Evolutionary conservation across 1,140 invertebrate species (phyloP), one percentile per base, ranked within the genome.

Genomic region (Pseudomyrmex concolor): DNA sequence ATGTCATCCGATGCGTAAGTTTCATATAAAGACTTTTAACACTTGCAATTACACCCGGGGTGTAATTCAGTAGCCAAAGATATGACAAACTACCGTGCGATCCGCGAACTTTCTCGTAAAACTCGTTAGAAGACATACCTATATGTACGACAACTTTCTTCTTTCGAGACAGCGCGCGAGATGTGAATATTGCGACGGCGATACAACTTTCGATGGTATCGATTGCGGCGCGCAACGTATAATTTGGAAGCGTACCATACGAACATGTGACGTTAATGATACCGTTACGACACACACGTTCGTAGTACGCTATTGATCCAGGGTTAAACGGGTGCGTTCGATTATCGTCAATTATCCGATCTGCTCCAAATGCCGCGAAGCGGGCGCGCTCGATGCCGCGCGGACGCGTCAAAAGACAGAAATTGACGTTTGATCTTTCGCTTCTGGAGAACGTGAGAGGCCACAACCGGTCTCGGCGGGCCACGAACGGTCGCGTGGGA

Each of bases 401-500:
- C 55, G 55, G 71, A 83, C 64, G 64, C 64, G 48, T 45, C 43
- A 73, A 17, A 68, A 19, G 68, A 83, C 84, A 60, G 67, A 86
- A 83, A 67, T 78, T 59, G 72, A 72, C 55, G 66, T 43, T 72
- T 62, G 67, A 87, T 87, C 80, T 86, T 86, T 87, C 85, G 63
- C 72, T 86, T 67, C 34, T 57, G 22, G n/a, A 22, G 54, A 85
- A 78, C 72, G 86, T 86, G 84, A 87, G 86, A 84, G 86, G 67
- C 60, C 10, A 54, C 17, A 55, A 22, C 25, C 66, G 50, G 45
- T 48, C 62, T 34, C 54, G 63, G 13, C 55, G 60, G 60, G 43
- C 78, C 51, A 50, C 57, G 72, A 84, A 84, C 17, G 54, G 78
- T 84, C 88, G 85, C 89, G 86, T 90, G 89, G 89, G 87, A 91